Evolutionary conservation across 1,140 invertebrate genomes (phyloP), one percentile per base, ranked within the genome.

Genomic region (Zaprionus africanus): DNA sequence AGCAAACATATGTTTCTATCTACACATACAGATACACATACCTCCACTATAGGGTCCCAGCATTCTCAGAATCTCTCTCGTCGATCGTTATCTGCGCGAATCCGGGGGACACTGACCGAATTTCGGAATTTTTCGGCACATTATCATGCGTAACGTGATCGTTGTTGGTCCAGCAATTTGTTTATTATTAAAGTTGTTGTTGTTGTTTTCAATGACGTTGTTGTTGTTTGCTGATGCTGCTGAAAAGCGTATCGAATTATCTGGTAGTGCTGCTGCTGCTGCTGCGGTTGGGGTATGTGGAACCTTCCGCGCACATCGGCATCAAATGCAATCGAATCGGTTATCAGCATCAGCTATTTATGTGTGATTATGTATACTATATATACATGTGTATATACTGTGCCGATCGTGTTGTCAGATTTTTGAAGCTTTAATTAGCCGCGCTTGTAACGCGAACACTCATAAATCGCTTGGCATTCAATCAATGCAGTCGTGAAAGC

Each of bases 401-500:
- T 28, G 62, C 58, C 41, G 71, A 71, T 67, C 51, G 22, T 61
- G 53, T 56, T 59, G 13, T 66, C 49, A 69, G 62, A 81, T 65
- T 72, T 76, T 81, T 75, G 78, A 79, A 76, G 81, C 81, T 84
- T 88, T 88, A 88, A 88, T 88, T 88, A 84, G 81, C 64, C 68
- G 81, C 65, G 75, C 65, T 77, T 81, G 84, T 88, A 90, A 88
- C 65, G 81, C 76, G 74, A 84, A 81, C 81, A 84, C 59, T 90
- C 85, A 88, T 79, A 88, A 85, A 90, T 90, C 86, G 65, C 71
- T 67, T 72, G 76, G 82, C 85, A 85, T 77, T 90, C 85, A 79
- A 85, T 82, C 85, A 90, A 90, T 90, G 76, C 85, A 90, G 85
- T 85, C 79, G 85, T 90, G 79, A 81, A 51, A 69, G 65, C 22